phyloP scores from a whole-genome alignment of 2,113 vertebrate genomes.

The Lepus timidus region DNA sequence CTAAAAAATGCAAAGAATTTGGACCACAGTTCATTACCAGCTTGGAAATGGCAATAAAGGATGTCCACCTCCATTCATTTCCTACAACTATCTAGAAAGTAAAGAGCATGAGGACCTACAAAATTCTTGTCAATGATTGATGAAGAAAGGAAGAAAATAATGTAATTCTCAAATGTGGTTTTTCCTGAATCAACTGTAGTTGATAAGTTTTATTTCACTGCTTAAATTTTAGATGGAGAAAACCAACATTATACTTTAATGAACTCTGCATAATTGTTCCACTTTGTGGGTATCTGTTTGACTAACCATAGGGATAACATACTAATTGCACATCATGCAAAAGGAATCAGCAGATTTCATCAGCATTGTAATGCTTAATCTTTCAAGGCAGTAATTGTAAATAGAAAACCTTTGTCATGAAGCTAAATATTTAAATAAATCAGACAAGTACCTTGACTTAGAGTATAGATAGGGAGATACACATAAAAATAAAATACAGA shows the following conservation, averaged over 20 bases:
- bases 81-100: slow-evolving; percentile 90
- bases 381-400: neutral
- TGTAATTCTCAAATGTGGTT: neutral
- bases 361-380: neutral
- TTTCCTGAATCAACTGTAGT: slow-evolving; percentile 40
- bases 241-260: neutral
- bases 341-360: too few relatives aligned
- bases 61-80: slow-evolving; percentile 85
- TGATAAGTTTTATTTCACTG: neutral
- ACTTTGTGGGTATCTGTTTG: neutral
- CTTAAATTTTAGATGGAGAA: slow-evolving; percentile 46
- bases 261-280: neutral
- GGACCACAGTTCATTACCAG: too few relatives aligned
- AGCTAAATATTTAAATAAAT: slow-evolving; percentile 35
- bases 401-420: neutral
- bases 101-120: slow-evolving; percentile 96
- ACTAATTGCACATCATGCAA: neutral
- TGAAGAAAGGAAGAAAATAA: neutral
- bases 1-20: too few relatives aligned
- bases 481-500: too few relatives aligned
- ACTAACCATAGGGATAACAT: neutral
- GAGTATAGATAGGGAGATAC: too few relatives aligned
- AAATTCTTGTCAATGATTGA: slow-evolving; percentile 78
- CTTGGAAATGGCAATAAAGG: too few relatives aligned
- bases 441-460: too few relatives aligned